A percentile compares a stretch with the other conserved stretches of the same genome.
Conservation (phyloP, 2,113 vertebrate genomes). For the Melanerpes aurifrons region DNA sequence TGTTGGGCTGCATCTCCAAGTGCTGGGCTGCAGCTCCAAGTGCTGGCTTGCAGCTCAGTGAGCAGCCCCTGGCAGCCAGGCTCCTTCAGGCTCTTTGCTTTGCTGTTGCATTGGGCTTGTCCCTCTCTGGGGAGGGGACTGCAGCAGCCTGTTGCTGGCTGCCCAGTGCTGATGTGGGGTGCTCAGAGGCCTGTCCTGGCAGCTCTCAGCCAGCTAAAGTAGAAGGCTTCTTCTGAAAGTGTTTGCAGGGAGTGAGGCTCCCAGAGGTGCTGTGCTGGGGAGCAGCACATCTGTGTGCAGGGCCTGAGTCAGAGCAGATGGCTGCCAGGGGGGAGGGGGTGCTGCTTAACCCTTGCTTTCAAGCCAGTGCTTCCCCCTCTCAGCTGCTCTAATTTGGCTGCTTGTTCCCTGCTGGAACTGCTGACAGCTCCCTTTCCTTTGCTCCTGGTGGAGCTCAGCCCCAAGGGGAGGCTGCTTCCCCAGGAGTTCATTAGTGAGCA, state of each 20-base stretch:
- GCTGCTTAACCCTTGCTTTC: slow-evolving; percentile 34
- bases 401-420: background rate
- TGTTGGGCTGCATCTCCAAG: no score
- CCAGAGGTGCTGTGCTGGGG: background rate
- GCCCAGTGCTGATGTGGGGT: background rate
- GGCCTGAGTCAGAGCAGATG: slow-evolving; percentile 46
- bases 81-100: background rate
- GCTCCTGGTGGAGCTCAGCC: background rate
- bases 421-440: slow-evolving; percentile 8
- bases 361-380: background rate
- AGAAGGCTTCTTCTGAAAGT: background rate
- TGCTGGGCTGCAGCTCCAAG: no score
- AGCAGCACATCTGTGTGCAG: slow-evolving; percentile 37
- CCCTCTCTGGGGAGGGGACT: background rate
- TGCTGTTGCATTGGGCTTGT: no score
- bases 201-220: background rate
- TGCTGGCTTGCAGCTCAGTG: background rate
- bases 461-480: background rate
- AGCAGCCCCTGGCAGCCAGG: no score
- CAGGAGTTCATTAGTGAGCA: background rate
- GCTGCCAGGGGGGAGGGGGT: background rate
- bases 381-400: slow-evolving; percentile 27
- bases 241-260: background rate
- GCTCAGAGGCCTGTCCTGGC: no score
- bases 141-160: background rate